Evolutionary conservation across 2,797 vertebrate species (phyloP).

Genomic region (Phalanger gymnotis): DNA sequence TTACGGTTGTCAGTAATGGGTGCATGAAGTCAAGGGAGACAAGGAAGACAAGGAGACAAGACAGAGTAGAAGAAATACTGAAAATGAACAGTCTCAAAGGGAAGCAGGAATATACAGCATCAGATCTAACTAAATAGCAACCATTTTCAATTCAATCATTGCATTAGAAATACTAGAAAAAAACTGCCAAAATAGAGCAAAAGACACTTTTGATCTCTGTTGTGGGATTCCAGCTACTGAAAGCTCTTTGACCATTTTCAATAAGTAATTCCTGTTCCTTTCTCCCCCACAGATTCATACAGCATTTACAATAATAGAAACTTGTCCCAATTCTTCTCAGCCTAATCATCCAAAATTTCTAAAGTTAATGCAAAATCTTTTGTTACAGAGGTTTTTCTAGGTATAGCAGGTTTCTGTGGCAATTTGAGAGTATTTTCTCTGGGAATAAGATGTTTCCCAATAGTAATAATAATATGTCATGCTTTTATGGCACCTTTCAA

Average conservation of each 20-base stretch:
- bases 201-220: not conserved
- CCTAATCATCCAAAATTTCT: not conserved
- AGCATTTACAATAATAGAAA: not conserved
- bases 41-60: not conserved
- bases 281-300: not conserved
- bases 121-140: not conserved
- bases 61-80: not conserved
- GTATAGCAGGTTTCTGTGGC: not conserved
- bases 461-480: not conserved
- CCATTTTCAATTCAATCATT: not conserved
- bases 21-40: not conserved
- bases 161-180: not conserved
- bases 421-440: not conserved
- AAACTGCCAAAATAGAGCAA: not conserved
- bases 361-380: not conserved
- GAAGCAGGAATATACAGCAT: not conserved
- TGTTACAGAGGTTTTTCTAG: not conserved
- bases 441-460: not conserved
- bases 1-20: not conserved
- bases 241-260: not conserved
- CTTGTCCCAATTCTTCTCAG: not conserved
- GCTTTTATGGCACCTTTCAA: not conserved
- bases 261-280: not conserved
- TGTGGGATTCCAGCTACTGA: not conserved
- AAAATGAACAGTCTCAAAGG: not conserved